Evolutionary conservation across 2,797 vertebrate genomes (phyloP).

Genomic region (Tragopan temminckii): DNA sequence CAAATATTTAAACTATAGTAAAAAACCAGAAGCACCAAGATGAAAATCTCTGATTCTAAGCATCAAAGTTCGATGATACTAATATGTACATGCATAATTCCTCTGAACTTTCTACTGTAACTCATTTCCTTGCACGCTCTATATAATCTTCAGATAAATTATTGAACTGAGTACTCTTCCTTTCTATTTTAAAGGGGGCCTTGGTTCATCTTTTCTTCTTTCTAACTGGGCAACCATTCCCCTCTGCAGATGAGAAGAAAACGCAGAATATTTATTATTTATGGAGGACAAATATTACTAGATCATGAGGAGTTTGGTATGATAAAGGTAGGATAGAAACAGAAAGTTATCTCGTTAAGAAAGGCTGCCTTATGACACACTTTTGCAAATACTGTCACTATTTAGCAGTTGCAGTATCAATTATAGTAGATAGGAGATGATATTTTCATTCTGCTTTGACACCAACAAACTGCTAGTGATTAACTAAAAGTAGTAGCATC

Average conservation of each 20-base stretch:
- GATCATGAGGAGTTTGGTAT: not conserved
- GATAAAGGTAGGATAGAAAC: not conserved
- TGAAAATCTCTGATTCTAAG: not conserved
- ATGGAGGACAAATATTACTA: conserved; percentile 1
- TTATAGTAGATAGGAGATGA: not conserved
- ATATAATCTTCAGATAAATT: not conserved
- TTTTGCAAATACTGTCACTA: not conserved
- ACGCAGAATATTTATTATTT: conserved; percentile 4
- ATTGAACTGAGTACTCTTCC: not conserved
- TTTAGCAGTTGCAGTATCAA: not conserved
- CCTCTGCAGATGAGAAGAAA: not conserved
- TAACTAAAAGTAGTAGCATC: conserved; percentile 39
- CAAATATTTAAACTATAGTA: not conserved
- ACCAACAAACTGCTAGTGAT: not conserved
- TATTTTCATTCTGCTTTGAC: conserved; percentile 39
- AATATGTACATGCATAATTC: not conserved
- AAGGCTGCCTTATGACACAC: not conserved
- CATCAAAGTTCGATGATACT: not conserved
- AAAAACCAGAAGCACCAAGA: not conserved
- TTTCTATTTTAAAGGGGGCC: not conserved
- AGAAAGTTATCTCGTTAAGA: not conserved
- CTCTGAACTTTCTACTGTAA: not conserved
- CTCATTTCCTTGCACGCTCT: not conserved
- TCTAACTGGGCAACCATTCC: not conserved
- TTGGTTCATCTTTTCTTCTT: not conserved